These are phyloP conservation scores for pig (Sus scrofa) DNA, from an alignment of 2,113 vertebrate genomes.

Conservation along the genomic window T2T-Sscrofa CM000818.6:108519001-108519500, in stretches of 20 bases:
- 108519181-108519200: slow-evolving; percentile 49
- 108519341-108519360: slow-evolving; percentile 78
- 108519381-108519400: slow-evolving; percentile 81
- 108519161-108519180: not conserved
- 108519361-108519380: slow-evolving; percentile 82
- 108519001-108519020: not conserved
- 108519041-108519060: not conserved
- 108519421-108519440: not conserved
- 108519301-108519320: slow-evolving; percentile 78
- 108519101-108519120: not conserved
- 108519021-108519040: slow-evolving; percentile 21
- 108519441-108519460: slow-evolving; percentile 64
- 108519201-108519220: slow-evolving; percentile 81
- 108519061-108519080: not conserved
- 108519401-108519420: slow-evolving; percentile 64
- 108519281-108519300: slow-evolving; percentile 80
- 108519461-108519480: slow-evolving; percentile 56
- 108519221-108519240: slow-evolving; percentile 80
- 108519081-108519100: not conserved
- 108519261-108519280: slow-evolving; percentile 61
- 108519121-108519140: not conserved
- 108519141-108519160: not conserved
- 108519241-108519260: slow-evolving; percentile 35
- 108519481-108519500: slow-evolving; percentile 23
- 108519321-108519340: slow-evolving; percentile 78